phyloP scores from a whole-genome alignment of 2,797 vertebrate genomes.

The Sphaeramia orbicularis region DNA sequence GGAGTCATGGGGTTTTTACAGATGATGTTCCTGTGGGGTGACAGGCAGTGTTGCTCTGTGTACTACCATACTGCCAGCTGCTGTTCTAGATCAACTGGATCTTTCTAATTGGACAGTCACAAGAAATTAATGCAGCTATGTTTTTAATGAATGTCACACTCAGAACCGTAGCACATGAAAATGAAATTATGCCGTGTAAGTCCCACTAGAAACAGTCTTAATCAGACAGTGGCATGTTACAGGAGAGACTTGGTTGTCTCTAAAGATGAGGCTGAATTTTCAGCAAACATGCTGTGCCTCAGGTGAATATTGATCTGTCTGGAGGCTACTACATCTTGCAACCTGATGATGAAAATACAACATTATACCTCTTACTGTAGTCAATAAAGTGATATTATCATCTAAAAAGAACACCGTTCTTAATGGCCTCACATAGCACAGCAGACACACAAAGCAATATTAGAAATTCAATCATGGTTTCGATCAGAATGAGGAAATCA shows the following conservation, averaged over 20 bases:
- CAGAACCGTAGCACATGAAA: neutral
- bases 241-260: neutral
- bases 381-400: conserved; percentile 4
- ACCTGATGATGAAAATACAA: conserved; percentile 12
- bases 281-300: neutral
- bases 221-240: neutral
- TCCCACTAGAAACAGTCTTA: neutral
- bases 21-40: neutral
- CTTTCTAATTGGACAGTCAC: conserved; percentile 2
- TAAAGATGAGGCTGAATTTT: neutral
- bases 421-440: conserved; percentile 1
- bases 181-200: neutral
- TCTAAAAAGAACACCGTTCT: conserved; percentile 7
- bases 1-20: neutral
- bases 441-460: conserved; percentile 1
- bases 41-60: neutral
- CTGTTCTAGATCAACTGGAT: neutral
- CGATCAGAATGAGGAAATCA: neutral
- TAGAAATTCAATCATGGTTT: neutral
- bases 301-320: conserved; percentile 24
- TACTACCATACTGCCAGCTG: neutral
- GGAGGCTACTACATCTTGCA: conserved; percentile 7
- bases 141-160: neutral
- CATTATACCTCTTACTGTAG: neutral
- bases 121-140: neutral